These are phyloP conservation scores for Catharus fuscescens DNA, from an alignment of 2,113 vertebrate species.

Conservation along the genomic window DNA sequence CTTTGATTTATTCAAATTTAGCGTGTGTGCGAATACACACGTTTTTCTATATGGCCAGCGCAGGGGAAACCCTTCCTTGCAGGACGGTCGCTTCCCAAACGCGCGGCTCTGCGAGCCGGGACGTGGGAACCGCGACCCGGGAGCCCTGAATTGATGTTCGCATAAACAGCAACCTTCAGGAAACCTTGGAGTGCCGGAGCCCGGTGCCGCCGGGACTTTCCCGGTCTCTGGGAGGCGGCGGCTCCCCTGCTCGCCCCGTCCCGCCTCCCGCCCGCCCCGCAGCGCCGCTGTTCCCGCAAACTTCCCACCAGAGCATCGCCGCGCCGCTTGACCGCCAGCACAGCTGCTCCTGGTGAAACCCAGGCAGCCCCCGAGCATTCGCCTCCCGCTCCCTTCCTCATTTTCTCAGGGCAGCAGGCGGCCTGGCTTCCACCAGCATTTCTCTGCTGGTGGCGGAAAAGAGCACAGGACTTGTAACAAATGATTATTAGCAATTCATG, in stretches of 20 bases:
- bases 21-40: background rate
- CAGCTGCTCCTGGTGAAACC: rapidly evolving
- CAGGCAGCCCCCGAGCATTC: background rate
- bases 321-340: background rate
- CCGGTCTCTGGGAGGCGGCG: background rate
- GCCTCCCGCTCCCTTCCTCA: background rate
- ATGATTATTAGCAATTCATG: background rate
- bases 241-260: background rate
- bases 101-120: background rate
- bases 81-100: background rate
- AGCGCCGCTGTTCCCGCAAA: background rate
- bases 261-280: background rate
- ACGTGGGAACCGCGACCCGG: background rate
- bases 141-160: background rate
- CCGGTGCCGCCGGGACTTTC: background rate
- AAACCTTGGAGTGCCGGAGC: background rate
- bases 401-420: background rate
- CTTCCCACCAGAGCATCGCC: background rate
- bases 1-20: background rate
- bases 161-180: background rate
- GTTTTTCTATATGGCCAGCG: background rate
- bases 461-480: background rate
- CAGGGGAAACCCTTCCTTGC: too few relatives aligned
- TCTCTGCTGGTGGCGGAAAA: background rate
- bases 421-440: background rate